These are phyloP conservation scores for Deilephila porcellus DNA, from an alignment of 2,888 invertebrate genomes.

Conservation along the genomic window DNA sequence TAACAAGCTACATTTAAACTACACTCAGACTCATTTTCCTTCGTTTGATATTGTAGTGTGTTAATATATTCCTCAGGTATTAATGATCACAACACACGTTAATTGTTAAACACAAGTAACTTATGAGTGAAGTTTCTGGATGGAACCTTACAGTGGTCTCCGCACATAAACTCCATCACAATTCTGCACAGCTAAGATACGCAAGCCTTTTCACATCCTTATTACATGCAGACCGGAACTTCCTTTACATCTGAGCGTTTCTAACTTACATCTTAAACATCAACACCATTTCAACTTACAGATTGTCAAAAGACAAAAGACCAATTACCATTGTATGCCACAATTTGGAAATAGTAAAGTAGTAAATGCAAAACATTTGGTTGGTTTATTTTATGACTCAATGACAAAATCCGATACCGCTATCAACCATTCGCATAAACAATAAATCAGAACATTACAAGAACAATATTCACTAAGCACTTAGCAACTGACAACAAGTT, in stretches of 20 bases:
- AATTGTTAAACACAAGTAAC: neutral
- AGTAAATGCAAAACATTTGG: conserved; percentile 27
- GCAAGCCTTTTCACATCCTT: neutral
- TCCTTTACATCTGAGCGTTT: neutral
- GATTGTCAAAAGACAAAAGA: neutral
- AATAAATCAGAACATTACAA: neutral
- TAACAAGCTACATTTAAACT: conserved; percentile 24
- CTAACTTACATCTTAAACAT: neutral
- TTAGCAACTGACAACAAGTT: conserved; percentile 30
- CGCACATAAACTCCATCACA: neutral
- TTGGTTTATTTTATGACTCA: neutral
- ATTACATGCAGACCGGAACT: neutral
- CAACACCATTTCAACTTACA: neutral
- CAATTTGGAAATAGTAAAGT: neutral
- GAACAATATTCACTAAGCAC: conserved; percentile 29
- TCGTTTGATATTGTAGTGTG: conserved; percentile 19
- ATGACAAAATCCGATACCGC: neutral
- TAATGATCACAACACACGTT: conserved; percentile 4
- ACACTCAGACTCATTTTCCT: conserved; percentile 26
- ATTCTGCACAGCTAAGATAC: neutral
- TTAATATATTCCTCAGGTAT: neutral
- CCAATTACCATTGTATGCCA: neutral
- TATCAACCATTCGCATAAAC: neutral
- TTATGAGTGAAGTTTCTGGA: neutral
- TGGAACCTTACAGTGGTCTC: neutral